Evolutionary conservation across 2,113 vertebrate genomes (phyloP).

Genomic region (Oriolus oriolus): DNA sequence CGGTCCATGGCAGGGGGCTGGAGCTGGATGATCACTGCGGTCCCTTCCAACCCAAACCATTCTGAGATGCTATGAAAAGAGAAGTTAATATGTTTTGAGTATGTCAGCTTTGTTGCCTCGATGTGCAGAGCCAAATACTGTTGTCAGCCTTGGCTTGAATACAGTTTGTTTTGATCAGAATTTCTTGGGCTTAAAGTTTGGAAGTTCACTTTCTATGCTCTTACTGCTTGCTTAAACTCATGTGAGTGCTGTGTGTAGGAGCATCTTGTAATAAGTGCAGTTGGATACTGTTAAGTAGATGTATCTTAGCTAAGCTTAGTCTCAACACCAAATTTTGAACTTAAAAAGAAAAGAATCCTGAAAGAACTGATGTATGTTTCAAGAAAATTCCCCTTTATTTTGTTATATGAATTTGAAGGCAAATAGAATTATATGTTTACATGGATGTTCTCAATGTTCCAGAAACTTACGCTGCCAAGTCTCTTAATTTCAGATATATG

Average conservation of each 20-base stretch:
- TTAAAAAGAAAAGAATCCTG: not conserved
- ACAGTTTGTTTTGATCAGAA: not conserved
- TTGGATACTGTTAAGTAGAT: not conserved
- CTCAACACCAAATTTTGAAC: not conserved
- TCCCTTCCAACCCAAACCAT: not conserved
- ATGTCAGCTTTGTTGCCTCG: not conserved
- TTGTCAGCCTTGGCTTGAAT: not conserved
- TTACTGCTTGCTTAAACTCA: not conserved
- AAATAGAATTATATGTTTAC: not conserved
- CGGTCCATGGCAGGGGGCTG: not conserved
- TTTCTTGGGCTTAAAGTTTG: not conserved
- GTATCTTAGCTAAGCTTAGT: not conserved
- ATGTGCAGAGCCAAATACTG: not conserved
- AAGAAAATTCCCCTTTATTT: not conserved
- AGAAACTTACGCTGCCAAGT: not conserved
- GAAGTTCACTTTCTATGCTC: not conserved
- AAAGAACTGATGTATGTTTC: not conserved
- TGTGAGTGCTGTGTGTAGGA: not conserved
- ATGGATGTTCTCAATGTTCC: not conserved
- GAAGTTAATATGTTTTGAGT: not conserved
- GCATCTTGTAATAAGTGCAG: not conserved
- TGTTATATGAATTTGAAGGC: not conserved
- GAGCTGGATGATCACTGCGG: not conserved
- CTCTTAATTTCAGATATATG: not conserved
- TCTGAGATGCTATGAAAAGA: not conserved